phyloP scores from a whole-genome alignment of 2,113 vertebrate genomes.

The Anguilla rostrata region DNA sequence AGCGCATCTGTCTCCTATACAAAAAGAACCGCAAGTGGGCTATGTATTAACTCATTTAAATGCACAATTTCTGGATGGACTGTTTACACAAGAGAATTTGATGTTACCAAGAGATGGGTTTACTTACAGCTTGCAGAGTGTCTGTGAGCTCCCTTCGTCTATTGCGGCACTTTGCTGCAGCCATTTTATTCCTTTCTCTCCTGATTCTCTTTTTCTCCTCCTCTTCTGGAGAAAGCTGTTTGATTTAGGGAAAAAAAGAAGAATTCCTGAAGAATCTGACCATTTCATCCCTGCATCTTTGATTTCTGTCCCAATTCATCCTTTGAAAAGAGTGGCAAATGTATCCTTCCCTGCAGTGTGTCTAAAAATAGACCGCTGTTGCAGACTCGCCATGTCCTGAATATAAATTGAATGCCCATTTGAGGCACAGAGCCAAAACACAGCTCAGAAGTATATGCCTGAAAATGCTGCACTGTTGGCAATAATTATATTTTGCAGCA shows the following conservation, averaged over 20 bases:
- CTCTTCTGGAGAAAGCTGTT: slow-evolving; percentile 90
- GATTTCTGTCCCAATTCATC: slow-evolving; percentile 45
- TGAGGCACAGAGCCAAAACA: slow-evolving; percentile 58
- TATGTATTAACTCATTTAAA: slow-evolving; percentile 39
- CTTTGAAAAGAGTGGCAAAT: slow-evolving; percentile 51
- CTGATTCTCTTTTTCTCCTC: slow-evolving; percentile 92
- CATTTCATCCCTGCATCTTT: slow-evolving; percentile 45
- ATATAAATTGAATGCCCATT: slow-evolving; percentile 68
- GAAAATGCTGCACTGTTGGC: slow-evolving; percentile 41
- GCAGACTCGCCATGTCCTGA: slow-evolving; percentile 76
- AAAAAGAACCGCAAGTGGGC: slow-evolving; percentile 38
- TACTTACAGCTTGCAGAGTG: slow-evolving; percentile 90
- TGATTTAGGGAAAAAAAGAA: slow-evolving; percentile 36
- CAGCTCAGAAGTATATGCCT: slow-evolving; percentile 47
- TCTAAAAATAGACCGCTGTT: slow-evolving; percentile 79
- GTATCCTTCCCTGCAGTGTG: slow-evolving; percentile 66
- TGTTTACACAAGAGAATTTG: slow-evolving; percentile 30
- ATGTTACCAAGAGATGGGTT: slow-evolving; percentile 37
- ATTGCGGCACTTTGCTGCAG: slow-evolving; percentile 96
- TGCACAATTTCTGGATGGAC: slow-evolving; percentile 37
- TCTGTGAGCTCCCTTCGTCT: slow-evolving; percentile 92
- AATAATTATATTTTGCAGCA: background rate
- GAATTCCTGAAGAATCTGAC: slow-evolving; percentile 45
- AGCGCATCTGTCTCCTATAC: slow-evolving; percentile 90
- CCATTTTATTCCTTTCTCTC: slow-evolving; percentile 98